Conservation (phyloP, 2,113 vertebrate species). For the Coturnix japonica region DNA sequence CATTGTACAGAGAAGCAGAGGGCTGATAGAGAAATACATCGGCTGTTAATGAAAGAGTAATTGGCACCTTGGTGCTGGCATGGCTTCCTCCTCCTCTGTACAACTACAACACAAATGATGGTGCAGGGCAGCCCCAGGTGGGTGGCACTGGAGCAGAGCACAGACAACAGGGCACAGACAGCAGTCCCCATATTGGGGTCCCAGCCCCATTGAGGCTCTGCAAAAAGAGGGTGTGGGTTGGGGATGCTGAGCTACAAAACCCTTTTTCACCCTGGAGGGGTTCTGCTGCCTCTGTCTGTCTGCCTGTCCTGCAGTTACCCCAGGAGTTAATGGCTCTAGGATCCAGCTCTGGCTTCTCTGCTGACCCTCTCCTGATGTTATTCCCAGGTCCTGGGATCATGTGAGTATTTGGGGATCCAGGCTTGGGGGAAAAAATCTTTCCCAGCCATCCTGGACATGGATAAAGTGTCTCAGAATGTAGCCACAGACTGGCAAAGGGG, state of each 20-base stretch:
- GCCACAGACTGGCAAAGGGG: accelerated
- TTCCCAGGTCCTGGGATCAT: not conserved
- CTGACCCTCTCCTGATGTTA: not conserved
- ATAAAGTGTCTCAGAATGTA: not conserved
- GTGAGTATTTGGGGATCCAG: not conserved
- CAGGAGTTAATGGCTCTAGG: not conserved
- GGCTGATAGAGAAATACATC: not conserved
- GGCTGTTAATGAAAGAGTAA: not conserved
- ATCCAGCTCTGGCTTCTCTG: not conserved
- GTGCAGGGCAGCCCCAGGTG: not conserved
- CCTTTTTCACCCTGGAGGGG: accelerated
- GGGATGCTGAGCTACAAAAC: not conserved
- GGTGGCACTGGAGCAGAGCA: accelerated
- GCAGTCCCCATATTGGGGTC: accelerated
- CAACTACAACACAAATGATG: accelerated
- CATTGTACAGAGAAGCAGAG: not conserved
- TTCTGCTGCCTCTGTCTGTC: not conserved
- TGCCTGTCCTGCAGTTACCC: not conserved
- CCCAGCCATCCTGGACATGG: too few species aligned
- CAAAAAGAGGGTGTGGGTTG: accelerated
- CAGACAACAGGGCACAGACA: accelerated
- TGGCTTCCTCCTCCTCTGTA: not conserved
- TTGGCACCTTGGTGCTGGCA: not conserved
- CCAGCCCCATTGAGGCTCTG: not conserved
- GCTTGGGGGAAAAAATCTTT: not conserved